Evolutionary conservation across 2,797 vertebrate genomes (phyloP), one percentile per base, ranked within the genome.

Genomic region (Ispidina picta): DNA sequence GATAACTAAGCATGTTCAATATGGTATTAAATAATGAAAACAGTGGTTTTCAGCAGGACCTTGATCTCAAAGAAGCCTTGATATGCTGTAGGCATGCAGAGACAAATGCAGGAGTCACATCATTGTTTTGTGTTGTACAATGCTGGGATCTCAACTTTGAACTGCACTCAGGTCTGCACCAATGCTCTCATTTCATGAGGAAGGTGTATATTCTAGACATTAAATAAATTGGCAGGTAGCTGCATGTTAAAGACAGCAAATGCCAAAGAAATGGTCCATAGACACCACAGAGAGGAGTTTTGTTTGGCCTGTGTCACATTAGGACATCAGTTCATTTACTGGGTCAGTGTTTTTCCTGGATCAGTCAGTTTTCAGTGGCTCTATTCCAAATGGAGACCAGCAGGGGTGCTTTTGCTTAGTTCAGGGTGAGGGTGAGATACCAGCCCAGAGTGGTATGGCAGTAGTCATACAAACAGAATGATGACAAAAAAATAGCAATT

Each of bases 1-100:
- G 26, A 76, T 88, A 88, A 44, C 43, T 21, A 65, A 15, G 29
- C 65, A 65, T 71, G 29, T 71, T 74, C 49, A 78, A 79, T 70
- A 70, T 29, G 13, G 64, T 82, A 82, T 37, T 49, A 82, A 89
- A 83, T 70, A 64, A 68, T 21, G 41, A 86, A 77, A 91, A 79
- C 23, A 52, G 37, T 21, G 29, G n/a, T 14, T 86, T 92, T 70
- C 70, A 65, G 23, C 12, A 75, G 39, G 12, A 52, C 39, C 58
- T 56, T 92, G 49, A 13, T 77, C 33, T 31, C 37, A 75, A 70
- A 60, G 22, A 56, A 90, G 17, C 2, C 15, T 41, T 35, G n/a
- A 44, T 18, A 7, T 73, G 19, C 29, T 73, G 18, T 52, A 55
- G 39, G 26, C 1, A 0, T 8, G 8, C 12, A 72, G n/a, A 65